phyloP scores from a whole-genome alignment of 1,140 invertebrate genomes.

The Tribolium castaneum region DNA sequence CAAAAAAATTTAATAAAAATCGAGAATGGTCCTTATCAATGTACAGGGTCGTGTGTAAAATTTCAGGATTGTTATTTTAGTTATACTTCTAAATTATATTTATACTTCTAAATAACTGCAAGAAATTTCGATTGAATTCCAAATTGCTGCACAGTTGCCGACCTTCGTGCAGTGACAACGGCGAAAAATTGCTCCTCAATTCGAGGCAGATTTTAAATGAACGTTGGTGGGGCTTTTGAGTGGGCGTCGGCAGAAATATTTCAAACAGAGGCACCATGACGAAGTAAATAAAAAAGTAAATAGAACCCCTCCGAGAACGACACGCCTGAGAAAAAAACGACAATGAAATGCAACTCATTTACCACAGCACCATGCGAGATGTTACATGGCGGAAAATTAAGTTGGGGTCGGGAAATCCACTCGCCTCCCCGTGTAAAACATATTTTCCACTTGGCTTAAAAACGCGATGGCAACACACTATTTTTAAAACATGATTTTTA shows the following conservation, averaged over 20 bases:
- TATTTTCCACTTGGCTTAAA: slow-evolving; percentile 47
- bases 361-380: slow-evolving; percentile 39
- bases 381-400: slow-evolving; percentile 53
- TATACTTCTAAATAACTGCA: no score
- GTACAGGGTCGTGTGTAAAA: no score
- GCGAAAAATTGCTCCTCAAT: no score
- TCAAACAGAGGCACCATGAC: slow-evolving; percentile 4
- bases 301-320: slow-evolving; percentile 38
- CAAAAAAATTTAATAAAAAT: no score
- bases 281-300: slow-evolving; percentile 30
- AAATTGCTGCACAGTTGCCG: no score
- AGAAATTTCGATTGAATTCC: no score
- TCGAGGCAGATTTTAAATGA: no score
- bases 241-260: neutral
- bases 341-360: slow-evolving; percentile 52
- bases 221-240: neutral
- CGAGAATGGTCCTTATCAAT: no score
- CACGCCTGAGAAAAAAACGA: slow-evolving; percentile 48
- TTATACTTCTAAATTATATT: no score
- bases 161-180: no score
- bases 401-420: slow-evolving; percentile 47
- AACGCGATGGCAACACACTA: slow-evolving; percentile 33
- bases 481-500: slow-evolving; percentile 40
- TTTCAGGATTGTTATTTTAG: no score
- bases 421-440: slow-evolving; percentile 43